Evolutionary conservation across 2,888 invertebrate genomes (phyloP), one percentile per base, ranked within the genome.

Genomic region (Colostygia pectinataria): DNA sequence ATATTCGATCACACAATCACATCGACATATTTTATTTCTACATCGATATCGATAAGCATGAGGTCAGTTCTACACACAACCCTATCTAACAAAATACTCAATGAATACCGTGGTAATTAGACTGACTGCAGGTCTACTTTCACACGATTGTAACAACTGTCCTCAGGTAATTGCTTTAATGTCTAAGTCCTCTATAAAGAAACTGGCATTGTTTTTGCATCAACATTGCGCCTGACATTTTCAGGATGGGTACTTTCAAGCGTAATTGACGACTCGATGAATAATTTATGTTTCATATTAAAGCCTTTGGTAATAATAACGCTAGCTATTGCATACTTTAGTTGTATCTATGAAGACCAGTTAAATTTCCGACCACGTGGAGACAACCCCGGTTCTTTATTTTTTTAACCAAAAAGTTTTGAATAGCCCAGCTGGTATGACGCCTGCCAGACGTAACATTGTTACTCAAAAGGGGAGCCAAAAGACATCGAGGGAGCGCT

Each of bases 361-460:
- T 73, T 70, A 60, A 71, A 74, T 77, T 76, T 81, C 80, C 81
- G 75, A 80, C 80, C 83, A 86, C 87, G 85, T 86, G 84, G 76
- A 75, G 64, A 67, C 65, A 66, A 55, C 65, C 66, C 63, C 59
- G 68, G 61, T 55, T 62, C 63, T 62, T 59, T 57, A 50, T 45
- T 37, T 61, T 55, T 52, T 41, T 43, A 53, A 55, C 61, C 61
- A 68, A 76, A 74, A 72, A 67, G 55, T 57, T 61, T 73, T 88
- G 69, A 85, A 88, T 83, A 81, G 83, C 79, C 81, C 89, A 88
- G 87, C 86, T 89, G 88, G 84, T 83, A 78, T 72, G 69, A 71
- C 71, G 68, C 65, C 66, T 72, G 73, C 64, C 75, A 71, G 70
- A 80, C 79, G 83, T 78, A 81, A 83, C 77, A 80, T 77, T 81